phyloP scores from a whole-genome alignment of 2,113 vertebrate species.

The Macaca fascicularis region T2T-MFA8v1.1 NC_088385.1:102360501-102361000 shows the following conservation, averaged over 20 bases:
- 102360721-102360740: conserved; percentile 30
- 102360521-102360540: too few species aligned
- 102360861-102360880: not conserved
- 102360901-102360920: conserved; percentile 31
- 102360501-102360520: too few species aligned
- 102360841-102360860: not conserved
- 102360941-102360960: not conserved
- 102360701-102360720: not conserved
- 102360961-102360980: conserved; percentile 23
- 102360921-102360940: conserved; percentile 17
- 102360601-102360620: too few species aligned
- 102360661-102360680: too few species aligned
- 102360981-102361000: conserved; percentile 2
- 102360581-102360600: too few species aligned
- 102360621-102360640: too few species aligned
- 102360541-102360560: too few species aligned
- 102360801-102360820: not conserved
- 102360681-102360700: too few species aligned
- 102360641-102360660: too few species aligned
- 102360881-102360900: not conserved
- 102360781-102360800: conserved; percentile 25
- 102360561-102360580: too few species aligned
- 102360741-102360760: conserved; percentile 30
- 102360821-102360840: not conserved
- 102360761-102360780: conserved; percentile 59